These are phyloP conservation scores for Caenorhabditis sp. DNA, from an alignment of 2,888 invertebrate genomes.

Conservation along the genomic window DNA sequence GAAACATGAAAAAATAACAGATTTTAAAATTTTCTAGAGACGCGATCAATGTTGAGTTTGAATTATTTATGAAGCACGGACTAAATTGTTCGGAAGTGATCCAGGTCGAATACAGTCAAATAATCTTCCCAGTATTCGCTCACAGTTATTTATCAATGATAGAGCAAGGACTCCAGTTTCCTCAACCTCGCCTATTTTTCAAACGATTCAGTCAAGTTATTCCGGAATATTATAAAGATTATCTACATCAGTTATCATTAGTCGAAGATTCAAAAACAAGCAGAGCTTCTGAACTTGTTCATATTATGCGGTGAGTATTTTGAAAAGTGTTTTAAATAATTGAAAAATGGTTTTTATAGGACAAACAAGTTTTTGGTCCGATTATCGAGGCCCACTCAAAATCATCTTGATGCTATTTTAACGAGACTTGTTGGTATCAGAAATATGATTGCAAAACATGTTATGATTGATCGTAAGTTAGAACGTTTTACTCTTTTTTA, in stretches of 20 bases:
- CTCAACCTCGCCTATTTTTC: slow-evolving; percentile 38
- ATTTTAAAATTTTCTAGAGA: slow-evolving; percentile 41
- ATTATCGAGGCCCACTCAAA: slow-evolving; percentile 17
- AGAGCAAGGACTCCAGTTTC: slow-evolving; percentile 18
- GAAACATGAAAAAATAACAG: not conserved
- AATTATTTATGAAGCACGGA: slow-evolving; percentile 47
- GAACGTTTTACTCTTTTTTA: too few relatives aligned
- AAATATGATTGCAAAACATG: slow-evolving; percentile 35
- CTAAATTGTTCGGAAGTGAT: slow-evolving; percentile 51
- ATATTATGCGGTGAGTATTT: slow-evolving; percentile 22
- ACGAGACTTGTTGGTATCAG: slow-evolving; percentile 23
- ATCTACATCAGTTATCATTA: slow-evolving; percentile 26
- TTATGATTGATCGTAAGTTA: slow-evolving; percentile 34
- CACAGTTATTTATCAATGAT: slow-evolving; percentile 44
- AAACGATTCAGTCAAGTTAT: slow-evolving; percentile 40
- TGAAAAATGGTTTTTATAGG: not conserved
- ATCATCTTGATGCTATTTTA: slow-evolving; percentile 26
- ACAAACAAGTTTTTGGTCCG: slow-evolving; percentile 27
- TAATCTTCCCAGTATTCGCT: slow-evolving; percentile 55
- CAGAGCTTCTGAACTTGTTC: slow-evolving; percentile 23
- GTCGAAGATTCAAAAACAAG: slow-evolving; percentile 34
- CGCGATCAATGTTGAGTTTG: slow-evolving; percentile 49
- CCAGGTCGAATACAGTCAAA: slow-evolving; percentile 47
- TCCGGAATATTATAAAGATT: slow-evolving; percentile 44
- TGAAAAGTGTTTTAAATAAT: not conserved